Base-by-base conservation (phyloP, 2,113 vertebrate species). In the Shinisaurus crocodilurus region DNA sequence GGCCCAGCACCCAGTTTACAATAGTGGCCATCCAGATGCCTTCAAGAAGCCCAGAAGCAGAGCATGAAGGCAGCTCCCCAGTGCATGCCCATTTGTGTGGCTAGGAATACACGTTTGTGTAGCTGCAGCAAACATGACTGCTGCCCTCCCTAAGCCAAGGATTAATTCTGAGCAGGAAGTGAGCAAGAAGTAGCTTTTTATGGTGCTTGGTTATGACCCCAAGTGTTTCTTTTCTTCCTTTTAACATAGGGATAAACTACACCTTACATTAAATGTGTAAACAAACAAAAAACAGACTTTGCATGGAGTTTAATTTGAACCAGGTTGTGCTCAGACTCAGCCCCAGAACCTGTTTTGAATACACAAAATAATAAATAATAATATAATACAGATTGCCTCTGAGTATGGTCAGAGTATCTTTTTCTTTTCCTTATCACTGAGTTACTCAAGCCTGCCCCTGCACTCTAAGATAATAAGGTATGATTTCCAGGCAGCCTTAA, bases 391-490 rank as follows among this genome's bases (percentile, higher is more conserved):
- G 18, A 13, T 60, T 70, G 32, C 45, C 84, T 70, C 29, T 45
- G 16, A 69, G 40, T 45, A 70, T 37, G 18, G 81, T 37, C 45
- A 37, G 16, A 81, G 34, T 57, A 50, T 54, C 3, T 72, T 74
- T 69, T 54, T 60, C 50, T 60, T 37, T 60, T 76, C 88, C 27
- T 81, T 40, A 5, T 70, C 20, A 10, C 76, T 29, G 20, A 65
- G 57, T 80, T 20, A 27, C 23, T 18, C 60, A 69, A 81, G 54
- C 4, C 34, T 75, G 34, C 23, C 20, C 34, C 43, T 88, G 20
- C 87, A 43, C n/a, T 48, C 43, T 87, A 79, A 87, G 74, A 81
- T 60, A 40, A 88, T 63, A 79, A 80, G 43, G n/a, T 43, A 15
- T 79, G 43, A n/a, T 75, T 83, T 83, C 37, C 69, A 83, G 69